Evolutionary conservation across 2,113 vertebrate species (phyloP).

Genomic region (Protobothrops flavoviridis): DNA sequence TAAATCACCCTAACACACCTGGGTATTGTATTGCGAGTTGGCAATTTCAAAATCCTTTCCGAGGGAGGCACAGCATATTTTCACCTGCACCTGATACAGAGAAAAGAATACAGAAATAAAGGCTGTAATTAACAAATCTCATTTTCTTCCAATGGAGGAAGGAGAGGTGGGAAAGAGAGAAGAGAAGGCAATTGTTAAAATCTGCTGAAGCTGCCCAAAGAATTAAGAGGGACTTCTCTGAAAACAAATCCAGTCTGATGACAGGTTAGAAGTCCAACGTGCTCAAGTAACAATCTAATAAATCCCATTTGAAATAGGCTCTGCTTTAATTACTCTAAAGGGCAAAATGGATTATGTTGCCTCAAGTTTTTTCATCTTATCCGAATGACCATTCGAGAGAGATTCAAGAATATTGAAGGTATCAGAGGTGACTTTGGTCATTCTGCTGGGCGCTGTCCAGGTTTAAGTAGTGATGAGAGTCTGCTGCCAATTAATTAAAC

Average conservation of each 20-base stretch:
- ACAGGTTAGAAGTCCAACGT: constrained; percentile 15
- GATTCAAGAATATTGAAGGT: neutral
- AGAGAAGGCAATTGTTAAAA: neutral
- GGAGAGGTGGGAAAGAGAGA: neutral
- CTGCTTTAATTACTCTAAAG: constrained; percentile 17
- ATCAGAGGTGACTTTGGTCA: neutral
- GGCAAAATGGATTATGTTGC: neutral
- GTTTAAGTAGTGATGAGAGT: neutral
- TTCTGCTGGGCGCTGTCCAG: neutral
- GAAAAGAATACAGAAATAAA: neutral
- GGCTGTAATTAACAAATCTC: neutral
- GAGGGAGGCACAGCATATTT: neutral
- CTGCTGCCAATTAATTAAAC: neutral
- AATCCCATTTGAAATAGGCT: constrained; percentile 14
- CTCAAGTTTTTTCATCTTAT: neutral
- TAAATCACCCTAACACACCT: neutral
- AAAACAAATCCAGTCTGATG: neutral
- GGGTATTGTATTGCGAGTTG: neutral
- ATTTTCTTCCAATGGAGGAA: neutral
- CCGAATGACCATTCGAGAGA: neutral
- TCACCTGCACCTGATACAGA: neutral
- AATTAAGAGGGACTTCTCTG: constrained; percentile 5
- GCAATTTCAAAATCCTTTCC: neutral
- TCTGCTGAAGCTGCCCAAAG: neutral
- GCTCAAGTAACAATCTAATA: constrained; percentile 11